Evolutionary conservation across 92 coral and sea anemone genomes (phyloP).

Genomic region (Umimayanthus chanpuru): DNA sequence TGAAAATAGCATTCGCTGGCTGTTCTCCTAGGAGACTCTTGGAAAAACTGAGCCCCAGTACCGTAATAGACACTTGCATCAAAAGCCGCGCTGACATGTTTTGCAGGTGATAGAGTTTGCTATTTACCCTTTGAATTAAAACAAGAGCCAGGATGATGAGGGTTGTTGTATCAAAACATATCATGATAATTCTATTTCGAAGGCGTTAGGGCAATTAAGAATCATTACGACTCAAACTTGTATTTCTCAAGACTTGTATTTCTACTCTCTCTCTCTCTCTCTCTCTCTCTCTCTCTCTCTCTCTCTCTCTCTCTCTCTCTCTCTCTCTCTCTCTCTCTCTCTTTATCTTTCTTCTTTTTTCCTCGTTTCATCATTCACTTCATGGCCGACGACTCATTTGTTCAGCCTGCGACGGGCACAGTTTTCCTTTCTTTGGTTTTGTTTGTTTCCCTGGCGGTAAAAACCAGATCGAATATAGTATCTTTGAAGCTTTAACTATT

Average conservation of each 20-base stretch:
- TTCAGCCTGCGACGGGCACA: neutral
- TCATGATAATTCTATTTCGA: neutral
- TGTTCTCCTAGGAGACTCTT: slow-evolving; percentile 19
- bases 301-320: too few relatives aligned
- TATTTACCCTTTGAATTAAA: neutral
- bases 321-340: neutral
- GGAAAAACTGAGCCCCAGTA: neutral
- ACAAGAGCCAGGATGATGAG: neutral
- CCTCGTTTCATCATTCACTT: neutral
- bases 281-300: too few relatives aligned
- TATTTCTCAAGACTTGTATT: too few relatives aligned
- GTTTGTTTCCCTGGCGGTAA: too few relatives aligned
- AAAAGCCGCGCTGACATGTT: slow-evolving; percentile 18
- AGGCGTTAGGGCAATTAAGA: too few relatives aligned
- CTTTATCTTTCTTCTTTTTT: neutral
- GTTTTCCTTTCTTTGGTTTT: neutral
- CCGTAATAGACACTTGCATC: neutral
- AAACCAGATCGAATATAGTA: too few relatives aligned
- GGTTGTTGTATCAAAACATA: neutral
- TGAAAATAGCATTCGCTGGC: slow-evolving; percentile 23
- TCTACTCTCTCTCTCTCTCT: too few relatives aligned
- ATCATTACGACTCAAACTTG: neutral
- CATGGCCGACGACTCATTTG: neutral
- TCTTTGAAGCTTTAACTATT: too few relatives aligned
- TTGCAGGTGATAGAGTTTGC: slow-evolving; percentile 4